A percentile compares a stretch with the other conserved stretches of the same genome.
phyloP scores from a whole-genome alignment of 2,113 vertebrate genomes.

The Alaudala cheleensis region DNA sequence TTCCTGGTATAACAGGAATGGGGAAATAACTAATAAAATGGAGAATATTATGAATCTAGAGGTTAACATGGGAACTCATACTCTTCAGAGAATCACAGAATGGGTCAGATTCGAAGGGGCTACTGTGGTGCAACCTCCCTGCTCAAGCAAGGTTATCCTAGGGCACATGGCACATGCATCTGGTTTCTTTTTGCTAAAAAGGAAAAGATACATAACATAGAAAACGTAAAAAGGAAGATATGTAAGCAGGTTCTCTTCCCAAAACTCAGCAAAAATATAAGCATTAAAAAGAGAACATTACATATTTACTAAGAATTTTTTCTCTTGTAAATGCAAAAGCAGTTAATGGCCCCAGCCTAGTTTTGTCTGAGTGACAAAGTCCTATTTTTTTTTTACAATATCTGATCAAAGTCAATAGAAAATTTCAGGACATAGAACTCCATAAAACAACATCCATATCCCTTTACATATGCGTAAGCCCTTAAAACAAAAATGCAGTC shows the following conservation, averaged over 20 bases:
- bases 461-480: not conserved
- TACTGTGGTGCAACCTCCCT: not conserved
- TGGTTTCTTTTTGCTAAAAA: not conserved
- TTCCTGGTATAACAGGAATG: not conserved
- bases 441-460: not conserved
- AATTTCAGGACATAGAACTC: not conserved
- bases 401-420: not conserved
- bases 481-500: not conserved
- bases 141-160: not conserved
- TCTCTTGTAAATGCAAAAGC: not conserved
- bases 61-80: not conserved
- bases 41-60: not conserved
- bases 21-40: not conserved
- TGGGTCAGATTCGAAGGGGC: not conserved
- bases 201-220: not conserved
- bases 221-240: not conserved
- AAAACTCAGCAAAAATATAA: not conserved
- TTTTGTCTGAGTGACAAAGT: not conserved
- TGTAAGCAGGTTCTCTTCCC: not conserved
- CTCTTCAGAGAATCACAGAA: not conserved
- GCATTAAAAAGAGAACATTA: not conserved
- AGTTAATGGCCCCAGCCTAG: not conserved
- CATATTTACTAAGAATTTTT: not conserved
- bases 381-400: not conserved
- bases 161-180: not conserved